phyloP scores from a whole-genome alignment of 2,888 invertebrate genomes.

The Pachymerium ferrugineum region DNA sequence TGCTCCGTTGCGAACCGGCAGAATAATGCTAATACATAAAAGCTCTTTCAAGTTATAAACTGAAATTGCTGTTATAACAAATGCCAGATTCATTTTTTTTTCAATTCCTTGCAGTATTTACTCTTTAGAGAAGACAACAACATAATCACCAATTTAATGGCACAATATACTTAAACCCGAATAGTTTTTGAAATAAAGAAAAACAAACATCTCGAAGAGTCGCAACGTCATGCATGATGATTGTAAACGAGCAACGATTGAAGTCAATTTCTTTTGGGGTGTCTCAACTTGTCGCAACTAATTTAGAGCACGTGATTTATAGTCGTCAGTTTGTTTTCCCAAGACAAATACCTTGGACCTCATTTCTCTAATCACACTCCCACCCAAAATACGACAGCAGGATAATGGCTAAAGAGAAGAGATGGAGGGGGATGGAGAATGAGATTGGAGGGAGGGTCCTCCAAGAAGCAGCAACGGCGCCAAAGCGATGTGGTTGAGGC shows the following conservation, averaged over 20 bases:
- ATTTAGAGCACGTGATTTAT: not conserved
- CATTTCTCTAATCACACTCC: slow-evolving; percentile 13
- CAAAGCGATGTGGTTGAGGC: slow-evolving; percentile 13
- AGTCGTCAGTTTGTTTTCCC: not conserved
- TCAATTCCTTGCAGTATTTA: no score
- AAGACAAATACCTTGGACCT: slow-evolving; percentile 13
- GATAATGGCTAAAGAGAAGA: not conserved
- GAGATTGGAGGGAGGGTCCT: slow-evolving; percentile 13
- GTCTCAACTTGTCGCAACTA: not conserved
- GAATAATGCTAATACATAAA: no score
- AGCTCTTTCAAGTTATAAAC: no score
- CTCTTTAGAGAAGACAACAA: no score
- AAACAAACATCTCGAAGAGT: not conserved
- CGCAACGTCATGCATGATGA: not conserved
- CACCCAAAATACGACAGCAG: slow-evolving; percentile 13
- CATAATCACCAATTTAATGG: no score
- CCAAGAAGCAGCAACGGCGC: slow-evolving; percentile 13
- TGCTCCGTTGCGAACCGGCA: no score
- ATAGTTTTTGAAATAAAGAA: not conserved
- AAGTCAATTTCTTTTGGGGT: not conserved
- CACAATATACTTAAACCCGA: not conserved
- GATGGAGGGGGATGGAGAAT: not conserved
- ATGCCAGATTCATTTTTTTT: no score
- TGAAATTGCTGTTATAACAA: no score
- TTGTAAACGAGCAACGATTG: not conserved